These are phyloP conservation scores for Cerastis rubricosa DNA, from an alignment of 2,888 invertebrate genomes.

Conservation along the genomic window DNA sequence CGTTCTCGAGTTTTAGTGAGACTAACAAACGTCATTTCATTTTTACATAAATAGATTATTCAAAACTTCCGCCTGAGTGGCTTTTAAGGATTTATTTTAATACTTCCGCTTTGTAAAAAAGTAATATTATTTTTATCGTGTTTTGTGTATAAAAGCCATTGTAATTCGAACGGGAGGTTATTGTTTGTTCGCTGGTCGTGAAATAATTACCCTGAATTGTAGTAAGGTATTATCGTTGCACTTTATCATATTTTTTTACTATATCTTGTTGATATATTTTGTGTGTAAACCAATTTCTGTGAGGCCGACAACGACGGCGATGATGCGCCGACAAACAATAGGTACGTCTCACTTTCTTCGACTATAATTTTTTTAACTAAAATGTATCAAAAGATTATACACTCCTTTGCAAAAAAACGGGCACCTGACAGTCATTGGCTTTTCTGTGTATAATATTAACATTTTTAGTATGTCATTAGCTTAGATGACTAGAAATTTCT, in stretches of 20 bases:
- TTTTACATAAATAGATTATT: no score
- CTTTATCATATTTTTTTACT: not conserved
- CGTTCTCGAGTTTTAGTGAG: no score
- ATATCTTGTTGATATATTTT: not conserved
- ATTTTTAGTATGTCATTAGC: no score
- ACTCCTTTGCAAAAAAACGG: no score
- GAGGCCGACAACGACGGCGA: not conserved
- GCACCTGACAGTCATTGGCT: no score
- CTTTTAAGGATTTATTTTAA: not conserved
- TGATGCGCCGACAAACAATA: not conserved
- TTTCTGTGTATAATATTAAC: no score
- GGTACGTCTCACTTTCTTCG: not conserved
- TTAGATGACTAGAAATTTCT: no score
- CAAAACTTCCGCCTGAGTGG: conserved; percentile 3
- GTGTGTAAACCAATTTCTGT: not conserved
- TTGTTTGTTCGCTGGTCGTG: not conserved
- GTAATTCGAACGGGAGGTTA: not conserved
- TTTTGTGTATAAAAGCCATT: not conserved
- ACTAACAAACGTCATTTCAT: no score
- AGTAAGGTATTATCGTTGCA: not conserved
- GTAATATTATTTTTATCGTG: not conserved
- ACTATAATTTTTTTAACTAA: not conserved
- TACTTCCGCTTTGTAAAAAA: not conserved
- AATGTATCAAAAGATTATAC: not conserved
- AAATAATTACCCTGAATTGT: not conserved